phyloP scores from a whole-genome alignment of 2,888 invertebrate species.

The Lamellibrachia columna region DNA sequence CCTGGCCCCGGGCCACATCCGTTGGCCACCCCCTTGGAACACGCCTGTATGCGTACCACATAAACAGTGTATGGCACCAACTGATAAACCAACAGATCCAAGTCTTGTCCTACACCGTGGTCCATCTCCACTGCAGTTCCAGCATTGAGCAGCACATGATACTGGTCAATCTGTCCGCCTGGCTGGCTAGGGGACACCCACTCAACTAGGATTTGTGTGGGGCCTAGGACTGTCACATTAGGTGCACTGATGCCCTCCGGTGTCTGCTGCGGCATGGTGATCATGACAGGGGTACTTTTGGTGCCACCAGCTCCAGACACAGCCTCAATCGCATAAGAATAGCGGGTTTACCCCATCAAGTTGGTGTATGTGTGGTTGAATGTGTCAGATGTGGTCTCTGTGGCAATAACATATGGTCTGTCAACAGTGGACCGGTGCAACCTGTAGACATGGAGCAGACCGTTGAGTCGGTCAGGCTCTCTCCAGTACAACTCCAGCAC shows the following conservation, averaged over 20 bases:
- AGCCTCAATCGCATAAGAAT: slow-evolving; percentile 51
- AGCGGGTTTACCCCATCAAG: slow-evolving; percentile 45
- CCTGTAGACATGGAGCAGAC: slow-evolving; percentile 52
- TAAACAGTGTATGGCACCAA: slow-evolving; percentile 59
- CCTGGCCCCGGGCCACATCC: slow-evolving; percentile 64
- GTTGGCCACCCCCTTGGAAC: slow-evolving; percentile 53
- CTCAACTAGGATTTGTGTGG: slow-evolving; percentile 52
- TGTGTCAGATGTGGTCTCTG: neutral
- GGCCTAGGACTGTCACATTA: slow-evolving; percentile 48
- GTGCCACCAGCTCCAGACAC: slow-evolving; percentile 55
- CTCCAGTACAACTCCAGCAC: slow-evolving; percentile 56
- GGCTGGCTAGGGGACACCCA: slow-evolving; percentile 51
- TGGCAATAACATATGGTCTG: neutral
- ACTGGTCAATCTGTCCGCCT: slow-evolving; percentile 56
- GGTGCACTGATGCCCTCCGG: slow-evolving; percentile 54
- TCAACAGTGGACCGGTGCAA: slow-evolving; percentile 46
- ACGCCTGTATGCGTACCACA: slow-evolving; percentile 58
- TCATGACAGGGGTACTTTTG: slow-evolving; percentile 49
- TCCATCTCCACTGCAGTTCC: slow-evolving; percentile 48
- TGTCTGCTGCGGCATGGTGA: slow-evolving; percentile 56
- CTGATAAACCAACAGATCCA: slow-evolving; percentile 42
- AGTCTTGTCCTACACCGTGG: slow-evolving; percentile 47
- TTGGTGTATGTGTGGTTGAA: slow-evolving; percentile 24
- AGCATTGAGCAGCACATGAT: slow-evolving; percentile 57
- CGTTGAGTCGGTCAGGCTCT: slow-evolving; percentile 56